Evolutionary conservation across 2,888 invertebrate species (phyloP).

Genomic region (Limnephilus marmoratus): DNA sequence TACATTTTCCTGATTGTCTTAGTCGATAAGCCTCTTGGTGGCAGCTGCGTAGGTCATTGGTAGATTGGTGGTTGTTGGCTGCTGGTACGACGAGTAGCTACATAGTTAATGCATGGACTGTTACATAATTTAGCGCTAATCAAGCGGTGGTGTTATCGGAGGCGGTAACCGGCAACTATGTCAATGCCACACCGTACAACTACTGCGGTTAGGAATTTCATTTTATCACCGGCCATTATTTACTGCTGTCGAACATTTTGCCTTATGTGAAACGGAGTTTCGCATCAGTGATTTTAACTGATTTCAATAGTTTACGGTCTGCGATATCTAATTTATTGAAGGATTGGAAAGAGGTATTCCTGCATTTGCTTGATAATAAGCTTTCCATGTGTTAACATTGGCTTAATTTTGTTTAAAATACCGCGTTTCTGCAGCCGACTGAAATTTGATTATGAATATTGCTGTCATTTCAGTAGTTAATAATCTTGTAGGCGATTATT

Average conservation of each 20-base stretch:
- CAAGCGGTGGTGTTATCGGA: constrained; percentile 16
- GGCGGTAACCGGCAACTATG: constrained; percentile 13
- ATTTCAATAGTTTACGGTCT: not conserved
- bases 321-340: not conserved
- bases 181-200: constrained; percentile 16
- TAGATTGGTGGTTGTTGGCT: not conserved
- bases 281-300: not conserved
- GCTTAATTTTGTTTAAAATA: not conserved
- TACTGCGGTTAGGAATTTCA: constrained; percentile 18
- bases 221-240: constrained; percentile 7
- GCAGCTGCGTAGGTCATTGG: constrained; percentile 5
- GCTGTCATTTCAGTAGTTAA: no score
- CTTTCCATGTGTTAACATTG: not conserved
- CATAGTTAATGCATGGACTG: not conserved
- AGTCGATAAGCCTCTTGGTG: not conserved
- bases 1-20: not conserved
- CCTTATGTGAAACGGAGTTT: not conserved
- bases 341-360: not conserved
- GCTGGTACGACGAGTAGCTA: not conserved
- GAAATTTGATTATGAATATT: no score
- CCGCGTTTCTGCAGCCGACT: no score
- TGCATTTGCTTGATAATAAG: not conserved
- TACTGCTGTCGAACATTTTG: not conserved
- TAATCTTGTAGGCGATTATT: no score
- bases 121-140: constrained; percentile 36